phyloP scores from a whole-genome alignment of 1,140 invertebrate genomes.

The Drosophila kepulauana region DNA sequence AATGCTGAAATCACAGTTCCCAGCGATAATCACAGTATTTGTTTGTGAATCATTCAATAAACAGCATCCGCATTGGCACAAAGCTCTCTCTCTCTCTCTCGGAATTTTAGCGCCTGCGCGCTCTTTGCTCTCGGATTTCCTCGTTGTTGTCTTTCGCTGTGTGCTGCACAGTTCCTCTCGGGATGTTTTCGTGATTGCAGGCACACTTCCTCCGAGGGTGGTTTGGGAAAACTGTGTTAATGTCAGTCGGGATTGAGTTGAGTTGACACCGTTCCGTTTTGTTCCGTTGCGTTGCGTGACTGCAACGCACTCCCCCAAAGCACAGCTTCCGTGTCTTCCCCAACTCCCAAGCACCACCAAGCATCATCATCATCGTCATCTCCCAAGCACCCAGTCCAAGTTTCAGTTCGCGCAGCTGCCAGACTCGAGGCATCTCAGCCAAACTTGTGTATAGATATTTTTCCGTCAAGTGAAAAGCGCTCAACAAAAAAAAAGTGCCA shows the following conservation, averaged over 20 bases:
- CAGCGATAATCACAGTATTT: slow-evolving; percentile 2
- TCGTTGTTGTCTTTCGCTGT: neutral
- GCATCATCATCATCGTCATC: neutral
- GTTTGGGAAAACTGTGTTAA: slow-evolving; percentile 67
- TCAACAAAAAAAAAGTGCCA: slow-evolving; percentile 33
- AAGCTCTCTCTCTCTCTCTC: slow-evolving; percentile 40
- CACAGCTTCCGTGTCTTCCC: slow-evolving; percentile 47
- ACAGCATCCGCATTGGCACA: slow-evolving; percentile 42
- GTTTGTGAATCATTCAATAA: slow-evolving; percentile 18
- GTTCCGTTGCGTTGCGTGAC: slow-evolving; percentile 35
- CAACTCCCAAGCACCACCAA: slow-evolving; percentile 18
- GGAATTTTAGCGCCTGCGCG: slow-evolving; percentile 58
- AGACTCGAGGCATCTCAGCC: slow-evolving; percentile 40
- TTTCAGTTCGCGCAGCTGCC: slow-evolving; percentile 62
- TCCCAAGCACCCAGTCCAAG: slow-evolving; percentile 2
- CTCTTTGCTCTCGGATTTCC: neutral
- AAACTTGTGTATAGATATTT: slow-evolving; percentile 77
- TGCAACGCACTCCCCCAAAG: slow-evolving; percentile 65
- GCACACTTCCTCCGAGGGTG: slow-evolving; percentile 31
- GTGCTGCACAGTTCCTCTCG: slow-evolving; percentile 1
- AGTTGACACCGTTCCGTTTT: slow-evolving; percentile 71
- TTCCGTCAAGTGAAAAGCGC: slow-evolving; percentile 57
- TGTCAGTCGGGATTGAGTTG: slow-evolving; percentile 68
- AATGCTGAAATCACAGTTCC: neutral
- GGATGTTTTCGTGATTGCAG: slow-evolving; percentile 48